Conservation (phyloP, 2,888 invertebrate genomes). For the Aphodius sticticus region DNA sequence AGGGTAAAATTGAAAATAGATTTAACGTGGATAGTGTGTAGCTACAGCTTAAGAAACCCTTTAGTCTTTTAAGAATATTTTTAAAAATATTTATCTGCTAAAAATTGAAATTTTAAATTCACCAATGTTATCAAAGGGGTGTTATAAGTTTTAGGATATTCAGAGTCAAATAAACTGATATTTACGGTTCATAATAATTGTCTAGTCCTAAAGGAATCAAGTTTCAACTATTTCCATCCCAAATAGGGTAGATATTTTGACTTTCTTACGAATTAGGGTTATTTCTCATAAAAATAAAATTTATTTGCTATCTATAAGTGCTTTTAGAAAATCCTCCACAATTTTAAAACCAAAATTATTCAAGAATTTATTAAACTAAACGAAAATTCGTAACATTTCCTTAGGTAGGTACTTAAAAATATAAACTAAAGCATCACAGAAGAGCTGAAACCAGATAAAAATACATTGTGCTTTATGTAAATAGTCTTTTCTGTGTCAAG, state of each 20-base stretch:
- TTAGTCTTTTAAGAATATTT: neutral
- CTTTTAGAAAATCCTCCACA: no score
- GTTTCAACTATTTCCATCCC: neutral
- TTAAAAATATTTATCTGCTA: neutral
- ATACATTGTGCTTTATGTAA: neutral
- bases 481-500: conserved; percentile 4
- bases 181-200: neutral
- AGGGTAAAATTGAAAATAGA: neutral
- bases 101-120: neutral
- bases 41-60: neutral
- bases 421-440: neutral
- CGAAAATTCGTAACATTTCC: no score
- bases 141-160: neutral
- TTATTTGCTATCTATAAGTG: no score
- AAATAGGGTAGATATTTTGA: neutral
- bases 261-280: neutral
- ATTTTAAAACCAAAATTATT: no score
- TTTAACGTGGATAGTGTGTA: neutral
- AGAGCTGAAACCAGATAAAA: neutral
- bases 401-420: neutral
- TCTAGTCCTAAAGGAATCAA: neutral
- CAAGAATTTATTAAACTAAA: no score
- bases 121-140: neutral
- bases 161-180: neutral
- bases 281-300: neutral